Evolutionary conservation across 2,888 invertebrate genomes (phyloP).

Genomic region (Pollenia angustigena): DNA sequence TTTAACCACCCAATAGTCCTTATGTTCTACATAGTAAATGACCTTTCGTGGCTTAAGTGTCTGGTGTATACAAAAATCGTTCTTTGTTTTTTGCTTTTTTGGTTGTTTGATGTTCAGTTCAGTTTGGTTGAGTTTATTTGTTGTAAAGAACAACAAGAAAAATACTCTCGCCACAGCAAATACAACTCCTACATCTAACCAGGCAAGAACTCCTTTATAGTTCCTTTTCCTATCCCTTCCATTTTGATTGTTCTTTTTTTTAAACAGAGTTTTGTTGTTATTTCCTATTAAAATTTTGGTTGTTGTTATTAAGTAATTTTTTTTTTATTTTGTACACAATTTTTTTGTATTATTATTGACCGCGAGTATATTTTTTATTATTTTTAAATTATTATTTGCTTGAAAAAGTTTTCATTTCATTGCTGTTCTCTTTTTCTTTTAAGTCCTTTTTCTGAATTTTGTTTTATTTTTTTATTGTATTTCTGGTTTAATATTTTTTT

Average conservation of each 20-base stretch:
- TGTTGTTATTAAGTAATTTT: constrained; percentile 32
- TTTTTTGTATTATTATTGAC: constrained; percentile 61
- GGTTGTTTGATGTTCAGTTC: constrained; percentile 51
- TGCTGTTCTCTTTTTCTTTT: constrained; percentile 31
- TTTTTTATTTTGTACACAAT: constrained; percentile 19
- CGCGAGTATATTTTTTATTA: constrained; percentile 70
- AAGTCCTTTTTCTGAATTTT: not conserved
- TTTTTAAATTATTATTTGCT: constrained; percentile 76
- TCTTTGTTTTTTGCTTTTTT: constrained; percentile 46
- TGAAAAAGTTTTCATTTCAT: constrained; percentile 75
- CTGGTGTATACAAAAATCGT: constrained; percentile 71
- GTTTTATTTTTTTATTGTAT: constrained; percentile 36
- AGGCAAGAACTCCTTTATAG: constrained; percentile 20
- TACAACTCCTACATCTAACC: constrained; percentile 10
- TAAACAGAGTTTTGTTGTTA: not conserved
- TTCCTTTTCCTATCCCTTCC: constrained; percentile 21
- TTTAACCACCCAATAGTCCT: not conserved
- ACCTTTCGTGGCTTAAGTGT: constrained; percentile 80
- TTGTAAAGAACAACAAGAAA: constrained; percentile 21
- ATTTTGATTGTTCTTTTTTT: constrained; percentile 33
- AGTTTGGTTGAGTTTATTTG: constrained; percentile 30
- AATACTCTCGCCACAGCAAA: not conserved
- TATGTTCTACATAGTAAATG: constrained; percentile 74
- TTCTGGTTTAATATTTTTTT: constrained; percentile 67
- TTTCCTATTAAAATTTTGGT: constrained; percentile 37